Evolutionary conservation across 2,888 invertebrate species (phyloP), one percentile per base, ranked within the genome.

Genomic region (Drosophila lacicola): DNA sequence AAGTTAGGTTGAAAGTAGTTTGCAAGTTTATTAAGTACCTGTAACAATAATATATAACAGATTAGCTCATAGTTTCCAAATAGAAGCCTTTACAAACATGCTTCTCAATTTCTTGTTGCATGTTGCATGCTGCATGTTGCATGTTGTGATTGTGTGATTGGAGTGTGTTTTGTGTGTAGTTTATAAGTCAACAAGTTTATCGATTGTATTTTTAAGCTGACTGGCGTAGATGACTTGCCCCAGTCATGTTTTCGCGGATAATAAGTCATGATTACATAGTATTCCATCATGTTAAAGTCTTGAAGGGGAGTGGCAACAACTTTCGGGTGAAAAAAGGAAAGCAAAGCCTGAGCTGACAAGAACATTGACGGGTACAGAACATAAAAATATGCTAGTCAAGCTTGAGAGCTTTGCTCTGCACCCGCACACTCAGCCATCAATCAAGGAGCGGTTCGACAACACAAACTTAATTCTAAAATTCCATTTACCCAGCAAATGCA

Each of bases 351-450:
- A 62, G 54, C 70, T 58, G 63, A 58, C 69, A 79, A 45, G 49
- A 64, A 51, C 69, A 54, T 60, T 41, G 41, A 46, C 37, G 42
- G 42, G 11, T 29, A 44, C 42, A 50, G 21, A 67, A 46, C 45
- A 53, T 37, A 39, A 64, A 64, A 78, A 74, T 74, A 74, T 79
- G 75, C 57, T 65, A 79, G 54, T 61, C 64, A 57, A 79, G 47
- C 60, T 57, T 42, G 21, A 74, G 69, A 79, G 69, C 54, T 51
- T 64, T 50, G 55, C 47, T 50, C 34, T 47, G 66, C 50, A 42
- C 10, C 39, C 46, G 25, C 42, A 34, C 25, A 65, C 47, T 39
- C 68, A 60, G 14, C 47, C 69, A 75, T 75, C 75, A 75, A 75
- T 75, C 75, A 79, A 65, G 34, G 33, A 55, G 64, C 49, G 45